Evolutionary conservation across 2,113 vertebrate genomes (phyloP), one percentile per base, ranked within the genome.

Genomic region (Anolis sagrei): DNA sequence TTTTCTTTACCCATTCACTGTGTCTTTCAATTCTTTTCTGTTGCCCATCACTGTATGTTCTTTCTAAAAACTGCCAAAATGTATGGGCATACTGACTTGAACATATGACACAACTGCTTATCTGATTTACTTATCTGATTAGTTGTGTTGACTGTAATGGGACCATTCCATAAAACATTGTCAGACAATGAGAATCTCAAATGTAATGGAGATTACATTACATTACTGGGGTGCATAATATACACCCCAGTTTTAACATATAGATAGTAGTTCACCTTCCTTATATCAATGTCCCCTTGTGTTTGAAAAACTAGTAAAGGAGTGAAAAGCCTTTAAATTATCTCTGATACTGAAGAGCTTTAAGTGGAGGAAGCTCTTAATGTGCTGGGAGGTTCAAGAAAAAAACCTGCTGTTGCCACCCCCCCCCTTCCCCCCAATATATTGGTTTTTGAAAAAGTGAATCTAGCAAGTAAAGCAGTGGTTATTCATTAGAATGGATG

Each of bases 21-120:
- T 49, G 54, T 39, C 58, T 90, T 86, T 85, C 74, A 49, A 73
- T 86, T 82, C 23, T 49, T 21, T 81, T 73, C 18, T 81, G 88
- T 61, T 61, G 51, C 14, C 49, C 2, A 14, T 29, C 78, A 6
- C 0, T 66, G 39, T 64, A 82, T 70, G 83, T 8, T 58, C 11
- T 34, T 73, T 58, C 27, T 80, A 79, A 29, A 64, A 62, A 64
- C 13, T 14, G 29, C 9, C 64, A 29, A 49, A 80, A 70, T 64
- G 16, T 74, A 29, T 80, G 58, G 29, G 7, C 21, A 39, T 39
- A 39, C 58, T 14, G 34, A 29, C 54, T 69, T 2, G 29, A 39
- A 10, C 64, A 44, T 14, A 3, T 44, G 51, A 48, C 11, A n/a
- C 5, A 48, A 25, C 21, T 66, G 39, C 64, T 83, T 34, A 82